Evolutionary conservation across 1,140 invertebrate species (phyloP).

Genomic region (Hydropsyche tenuis): DNA sequence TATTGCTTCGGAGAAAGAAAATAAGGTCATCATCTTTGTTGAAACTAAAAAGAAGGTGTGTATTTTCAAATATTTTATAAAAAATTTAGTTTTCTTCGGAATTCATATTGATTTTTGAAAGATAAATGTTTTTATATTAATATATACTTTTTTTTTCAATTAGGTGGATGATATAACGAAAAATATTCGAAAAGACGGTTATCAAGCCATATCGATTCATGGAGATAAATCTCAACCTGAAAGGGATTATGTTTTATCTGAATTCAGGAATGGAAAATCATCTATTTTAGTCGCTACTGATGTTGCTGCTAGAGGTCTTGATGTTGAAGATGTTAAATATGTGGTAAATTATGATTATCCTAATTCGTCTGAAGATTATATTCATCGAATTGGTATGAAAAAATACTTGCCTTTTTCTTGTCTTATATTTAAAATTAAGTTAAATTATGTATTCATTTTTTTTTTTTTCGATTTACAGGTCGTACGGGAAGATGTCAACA

Average conservation of each 20-base stretch:
- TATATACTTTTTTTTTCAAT: conserved; percentile 8
- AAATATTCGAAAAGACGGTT: conserved; percentile 84
- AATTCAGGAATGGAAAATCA: conserved; percentile 91
- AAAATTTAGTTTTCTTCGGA: background rate
- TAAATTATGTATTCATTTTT: background rate
- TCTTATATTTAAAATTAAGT: background rate
- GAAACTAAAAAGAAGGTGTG: conserved; percentile 93
- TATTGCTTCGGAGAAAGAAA: conserved; percentile 83
- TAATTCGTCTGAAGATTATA: conserved; percentile 97
- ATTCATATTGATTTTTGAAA: too few relatives aligned
- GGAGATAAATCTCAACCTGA: conserved; percentile 98
- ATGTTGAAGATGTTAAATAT: conserved; percentile 98
- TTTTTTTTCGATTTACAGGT: conserved; percentile 61
- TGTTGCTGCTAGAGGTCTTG: conserved; percentile 96
- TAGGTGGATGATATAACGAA: conserved; percentile 93
- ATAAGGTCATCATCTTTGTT: conserved; percentile 97
- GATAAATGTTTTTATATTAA: background rate
- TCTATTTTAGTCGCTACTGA: conserved; percentile 98
- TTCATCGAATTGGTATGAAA: conserved; percentile 91
- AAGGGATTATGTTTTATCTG: conserved; percentile 88
- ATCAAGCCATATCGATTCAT: conserved; percentile 91
- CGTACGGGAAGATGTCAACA: conserved; percentile 92
- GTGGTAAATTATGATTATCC: conserved; percentile 99
- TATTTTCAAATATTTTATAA: conserved; percentile 8
- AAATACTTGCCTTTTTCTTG: background rate